phyloP scores from a whole-genome alignment of 1,140 invertebrate species.

The Drosophila leontia region DNA sequence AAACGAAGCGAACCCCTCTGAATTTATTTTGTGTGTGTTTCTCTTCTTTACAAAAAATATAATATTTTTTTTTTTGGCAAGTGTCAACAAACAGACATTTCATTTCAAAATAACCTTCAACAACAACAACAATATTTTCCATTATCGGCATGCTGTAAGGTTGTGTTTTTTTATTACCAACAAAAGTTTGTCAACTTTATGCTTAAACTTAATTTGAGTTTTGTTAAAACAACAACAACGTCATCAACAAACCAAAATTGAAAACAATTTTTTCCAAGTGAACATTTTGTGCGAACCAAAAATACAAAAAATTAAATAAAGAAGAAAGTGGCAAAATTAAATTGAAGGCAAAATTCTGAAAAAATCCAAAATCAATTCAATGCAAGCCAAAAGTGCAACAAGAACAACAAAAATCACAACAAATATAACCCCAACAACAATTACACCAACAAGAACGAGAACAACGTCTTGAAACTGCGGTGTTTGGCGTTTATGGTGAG shows the following conservation, averaged over 20 bases:
- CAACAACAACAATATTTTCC: conserved; percentile 18
- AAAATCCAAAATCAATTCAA: conserved; percentile 38
- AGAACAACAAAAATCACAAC: conserved; percentile 14
- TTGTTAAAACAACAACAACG: conserved; percentile 4
- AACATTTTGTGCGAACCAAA: conserved; percentile 40
- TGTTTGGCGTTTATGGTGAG: conserved; percentile 81
- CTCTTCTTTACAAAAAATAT: conserved; percentile 1
- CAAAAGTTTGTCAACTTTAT: conserved; percentile 32
- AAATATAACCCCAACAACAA: conserved; percentile 32
- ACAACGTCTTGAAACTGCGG: conserved; percentile 75
- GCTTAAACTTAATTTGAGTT: conserved; percentile 32
- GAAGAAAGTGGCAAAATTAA: conserved; percentile 20
- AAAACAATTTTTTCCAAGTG: conserved; percentile 61
- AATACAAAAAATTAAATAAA: neutral
- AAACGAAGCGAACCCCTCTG: conserved; percentile 13
- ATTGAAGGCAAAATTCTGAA: conserved; percentile 17
- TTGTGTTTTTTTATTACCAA: conserved; percentile 47
- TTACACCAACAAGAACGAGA: conserved; percentile 48
- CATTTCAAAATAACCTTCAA: neutral
- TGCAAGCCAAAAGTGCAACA: conserved; percentile 51
- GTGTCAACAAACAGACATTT: conserved; percentile 7
- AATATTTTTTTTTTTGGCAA: conserved; percentile 8
- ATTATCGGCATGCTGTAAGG: conserved; percentile 31
- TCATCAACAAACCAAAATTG: conserved; percentile 18
- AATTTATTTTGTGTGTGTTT: conserved; percentile 37